Conservation (phyloP, 2,797 vertebrate species). For the Furcifer pardalis region DNA sequence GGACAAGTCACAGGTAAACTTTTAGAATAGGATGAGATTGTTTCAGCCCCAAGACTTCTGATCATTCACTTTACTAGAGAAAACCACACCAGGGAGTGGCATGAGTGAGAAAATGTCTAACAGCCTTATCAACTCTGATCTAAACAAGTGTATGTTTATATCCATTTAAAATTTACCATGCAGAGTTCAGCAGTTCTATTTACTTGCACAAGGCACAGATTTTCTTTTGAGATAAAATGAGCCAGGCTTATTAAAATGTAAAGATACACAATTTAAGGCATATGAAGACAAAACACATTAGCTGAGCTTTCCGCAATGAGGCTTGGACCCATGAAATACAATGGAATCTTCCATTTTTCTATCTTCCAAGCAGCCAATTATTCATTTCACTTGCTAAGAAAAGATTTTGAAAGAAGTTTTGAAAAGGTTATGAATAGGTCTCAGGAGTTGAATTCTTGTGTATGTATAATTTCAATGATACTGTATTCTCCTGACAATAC, state of each 20-base stretch:
- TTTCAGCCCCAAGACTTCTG: too few species aligned
- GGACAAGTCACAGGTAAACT: too few species aligned
- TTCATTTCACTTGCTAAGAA: constrained; percentile 79
- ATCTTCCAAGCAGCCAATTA: neutral
- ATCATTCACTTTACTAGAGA: too few species aligned
- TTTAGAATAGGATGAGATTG: too few species aligned
- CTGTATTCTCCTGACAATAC: neutral
- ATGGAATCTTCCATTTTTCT: constrained; percentile 35
- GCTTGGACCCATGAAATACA: constrained; percentile 30
- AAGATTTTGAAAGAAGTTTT: constrained; percentile 2
- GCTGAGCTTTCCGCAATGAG: neutral
- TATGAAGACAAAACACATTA: neutral
- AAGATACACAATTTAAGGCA: neutral
- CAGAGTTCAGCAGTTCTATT: neutral
- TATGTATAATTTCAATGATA: neutral
- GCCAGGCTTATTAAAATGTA: constrained; percentile 45
- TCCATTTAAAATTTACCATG: neutral
- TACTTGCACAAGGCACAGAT: neutral
- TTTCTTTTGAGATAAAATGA: neutral
- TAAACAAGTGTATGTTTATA: neutral
- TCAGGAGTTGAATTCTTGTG: neutral
- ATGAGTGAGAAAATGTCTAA: too few species aligned
- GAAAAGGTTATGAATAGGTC: constrained; percentile 30
- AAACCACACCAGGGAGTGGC: too few species aligned
- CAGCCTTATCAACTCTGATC: neutral